These are phyloP conservation scores for Monarcha castaneiventris DNA, from an alignment of 2,113 vertebrate species.

Conservation along the genomic window DNA sequence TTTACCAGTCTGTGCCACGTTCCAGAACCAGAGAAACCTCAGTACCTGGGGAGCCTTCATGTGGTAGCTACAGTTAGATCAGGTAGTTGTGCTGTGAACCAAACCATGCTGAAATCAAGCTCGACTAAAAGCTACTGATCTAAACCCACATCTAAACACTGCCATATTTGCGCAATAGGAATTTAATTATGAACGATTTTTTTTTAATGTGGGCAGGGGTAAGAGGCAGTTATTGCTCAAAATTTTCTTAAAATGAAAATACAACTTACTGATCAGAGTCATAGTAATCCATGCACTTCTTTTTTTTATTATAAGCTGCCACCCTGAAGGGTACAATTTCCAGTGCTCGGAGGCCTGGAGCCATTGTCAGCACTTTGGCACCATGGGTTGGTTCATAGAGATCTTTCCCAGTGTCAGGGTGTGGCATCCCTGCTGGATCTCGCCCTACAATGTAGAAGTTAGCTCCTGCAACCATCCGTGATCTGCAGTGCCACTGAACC, in stretches of 20 bases:
- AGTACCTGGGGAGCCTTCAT: background rate
- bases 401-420: constrained; percentile 92
- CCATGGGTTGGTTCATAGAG: constrained; percentile 95
- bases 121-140: background rate
- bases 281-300: constrained; percentile 95
- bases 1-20: background rate
- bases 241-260: background rate
- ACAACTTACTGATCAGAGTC: constrained; percentile 88
- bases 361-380: constrained; percentile 98
- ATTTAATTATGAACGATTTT: background rate
- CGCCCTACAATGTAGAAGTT: constrained; percentile 99
- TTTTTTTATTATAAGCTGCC: constrained; percentile 94
- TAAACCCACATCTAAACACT: background rate
- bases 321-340: constrained; percentile 98
- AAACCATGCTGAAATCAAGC: background rate
- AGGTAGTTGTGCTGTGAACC: background rate
- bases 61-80: background rate
- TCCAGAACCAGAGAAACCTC: background rate
- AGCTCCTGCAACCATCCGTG: constrained; percentile 96
- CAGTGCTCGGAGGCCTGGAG: constrained; percentile 91
- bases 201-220: background rate
- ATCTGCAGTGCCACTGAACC: constrained; percentile 98
- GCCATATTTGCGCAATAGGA: background rate
- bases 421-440: constrained; percentile 96
- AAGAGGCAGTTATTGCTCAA: background rate